Conservation (phyloP, 2,888 invertebrate species). For the Hemistola chrysoprasaria region DNA sequence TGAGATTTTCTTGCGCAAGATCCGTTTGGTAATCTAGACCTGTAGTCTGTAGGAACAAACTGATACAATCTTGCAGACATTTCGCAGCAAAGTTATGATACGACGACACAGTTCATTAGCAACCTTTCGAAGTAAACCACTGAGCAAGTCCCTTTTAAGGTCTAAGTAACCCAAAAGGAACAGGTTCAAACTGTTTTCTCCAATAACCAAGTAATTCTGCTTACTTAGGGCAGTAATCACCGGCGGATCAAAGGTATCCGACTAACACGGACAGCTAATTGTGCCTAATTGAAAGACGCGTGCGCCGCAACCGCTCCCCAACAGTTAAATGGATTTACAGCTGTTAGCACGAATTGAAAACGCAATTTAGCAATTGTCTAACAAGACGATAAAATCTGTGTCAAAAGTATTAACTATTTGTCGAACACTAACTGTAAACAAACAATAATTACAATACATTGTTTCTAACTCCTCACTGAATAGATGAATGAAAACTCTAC, state of each 20-base stretch:
- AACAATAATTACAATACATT: no score
- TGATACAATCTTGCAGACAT: no score
- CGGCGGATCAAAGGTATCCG: slow-evolving; percentile 59
- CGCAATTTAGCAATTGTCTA: slow-evolving; percentile 51
- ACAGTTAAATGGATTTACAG: slow-evolving; percentile 64
- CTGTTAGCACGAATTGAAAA: slow-evolving; percentile 50
- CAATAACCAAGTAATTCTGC: slow-evolving; percentile 15
- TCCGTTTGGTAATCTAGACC: no score
- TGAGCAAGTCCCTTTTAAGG: slow-evolving; percentile 7
- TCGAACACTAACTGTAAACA: slow-evolving; percentile 3
- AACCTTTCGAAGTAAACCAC: slow-evolving; percentile 1
- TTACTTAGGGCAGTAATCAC: slow-evolving; percentile 40
- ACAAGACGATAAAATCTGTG: slow-evolving; percentile 40
- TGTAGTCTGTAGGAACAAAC: no score
- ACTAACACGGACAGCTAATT: slow-evolving; percentile 54
- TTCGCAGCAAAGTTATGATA: no score
- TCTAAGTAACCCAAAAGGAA: slow-evolving; percentile 11
- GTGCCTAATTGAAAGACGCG: slow-evolving; percentile 61
- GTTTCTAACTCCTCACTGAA: no score
- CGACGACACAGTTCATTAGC: slow-evolving; percentile 4
- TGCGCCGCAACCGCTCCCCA: slow-evolving; percentile 50
- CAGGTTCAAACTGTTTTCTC: slow-evolving; percentile 6
- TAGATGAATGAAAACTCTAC: no score
- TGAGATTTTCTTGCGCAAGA: no score
- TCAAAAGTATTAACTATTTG: slow-evolving; percentile 27